phyloP scores from a whole-genome alignment of 2,888 invertebrate species.

The Calliscelio sp. region DNA sequence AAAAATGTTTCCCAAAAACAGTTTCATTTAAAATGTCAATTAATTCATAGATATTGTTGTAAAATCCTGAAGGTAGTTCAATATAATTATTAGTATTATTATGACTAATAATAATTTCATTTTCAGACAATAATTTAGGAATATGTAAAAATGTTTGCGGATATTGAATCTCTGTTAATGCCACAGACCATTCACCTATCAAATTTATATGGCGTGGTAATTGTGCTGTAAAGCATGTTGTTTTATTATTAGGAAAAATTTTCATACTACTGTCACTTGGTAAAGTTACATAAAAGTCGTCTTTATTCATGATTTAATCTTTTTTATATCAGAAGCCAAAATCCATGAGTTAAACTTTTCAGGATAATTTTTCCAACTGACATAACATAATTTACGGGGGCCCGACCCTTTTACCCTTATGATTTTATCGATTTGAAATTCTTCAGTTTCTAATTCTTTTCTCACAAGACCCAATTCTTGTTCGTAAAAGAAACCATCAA shows the following conservation, averaged over 20 bases:
- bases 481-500: constrained; percentile 24
- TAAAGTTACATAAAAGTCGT: constrained; percentile 11
- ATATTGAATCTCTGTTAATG: constrained; percentile 8
- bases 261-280: constrained; percentile 6
- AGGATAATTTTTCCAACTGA: constrained; percentile 27
- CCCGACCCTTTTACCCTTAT: constrained; percentile 5
- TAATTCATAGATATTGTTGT: constrained; percentile 5
- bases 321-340: neutral
- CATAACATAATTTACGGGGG: neutral
- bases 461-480: constrained; percentile 18
- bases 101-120: constrained; percentile 23
- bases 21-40: neutral
- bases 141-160: constrained; percentile 17
- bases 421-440: constrained; percentile 28
- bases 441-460: constrained; percentile 16
- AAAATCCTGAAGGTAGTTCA: constrained; percentile 10
- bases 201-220: constrained; percentile 59
- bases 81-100: neutral
- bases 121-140: neutral
- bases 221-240: constrained; percentile 64
- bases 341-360: constrained; percentile 24
- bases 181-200: neutral
- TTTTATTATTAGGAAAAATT: constrained; percentile 52
- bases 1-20: constrained; percentile 69
- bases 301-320: constrained; percentile 3